Base-by-base conservation (phyloP, 2,113 vertebrate genomes). In the Pomatorhinus ruficollis region DNA sequence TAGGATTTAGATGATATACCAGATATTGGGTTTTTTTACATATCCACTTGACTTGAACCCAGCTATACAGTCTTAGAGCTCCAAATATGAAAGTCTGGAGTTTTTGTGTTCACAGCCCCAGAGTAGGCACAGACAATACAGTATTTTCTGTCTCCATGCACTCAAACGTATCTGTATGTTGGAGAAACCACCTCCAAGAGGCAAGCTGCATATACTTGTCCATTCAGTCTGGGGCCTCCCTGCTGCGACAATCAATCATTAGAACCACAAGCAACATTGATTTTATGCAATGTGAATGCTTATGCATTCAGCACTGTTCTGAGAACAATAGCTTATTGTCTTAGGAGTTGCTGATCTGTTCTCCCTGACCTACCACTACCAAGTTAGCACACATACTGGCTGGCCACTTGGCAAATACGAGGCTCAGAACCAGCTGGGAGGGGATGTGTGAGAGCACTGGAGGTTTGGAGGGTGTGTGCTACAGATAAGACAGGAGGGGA, bases 311-410 rank as follows among this genome's bases (percentile, higher is more conserved):
- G 71, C 64, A 68, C 79, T 95, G 85, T 83, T 68, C 88, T 42
- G 42, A 94, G 71, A 93, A 96, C 93, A 96, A 74, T 88, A 86
- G 63, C 25, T 75, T 86, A 91, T 95, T 97, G 90, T 96, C 85
- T 83, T 60, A 66, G 47, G 68, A 92, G 80, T 18, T 80, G 88
- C 93, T 95, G 92, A 54, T 90, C 85, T 94, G 61, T 63, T 93
- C 82, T 94, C 92, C 89, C 75, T 70, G 93, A 88, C 68, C 88
- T 92, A 74, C 54, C 52, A 68, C 71, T 81, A 45, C 37, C 23
- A 90, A 74, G 87, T 54, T 74, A 80, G 64, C 59, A 86, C 33
- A 76, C 64, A 80, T 6, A 33, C 70, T 94, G 59, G 42, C 79
- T 83, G 72, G 85, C 44, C 84, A 92, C 60, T 83, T 47, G 96